Evolutionary conservation across 1,140 invertebrate genomes (phyloP).

Genomic region (Neodiprion virginianus): DNA sequence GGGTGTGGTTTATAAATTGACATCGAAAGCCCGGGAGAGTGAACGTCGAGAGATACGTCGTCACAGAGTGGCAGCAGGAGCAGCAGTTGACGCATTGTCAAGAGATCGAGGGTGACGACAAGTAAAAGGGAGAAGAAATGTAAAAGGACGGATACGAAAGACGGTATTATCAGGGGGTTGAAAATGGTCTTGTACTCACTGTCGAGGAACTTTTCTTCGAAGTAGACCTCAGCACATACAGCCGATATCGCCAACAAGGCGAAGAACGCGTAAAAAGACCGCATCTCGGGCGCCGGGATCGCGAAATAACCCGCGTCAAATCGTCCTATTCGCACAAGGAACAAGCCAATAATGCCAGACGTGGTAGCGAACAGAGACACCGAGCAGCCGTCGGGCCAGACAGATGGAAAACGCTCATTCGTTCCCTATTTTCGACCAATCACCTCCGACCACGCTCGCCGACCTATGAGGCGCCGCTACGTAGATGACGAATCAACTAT

Average conservation of each 20-base stretch:
- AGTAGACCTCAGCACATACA: conserved; percentile 66
- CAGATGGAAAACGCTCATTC: conserved; percentile 68
- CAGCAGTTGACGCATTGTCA: too few species aligned
- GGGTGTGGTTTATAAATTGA: too few species aligned
- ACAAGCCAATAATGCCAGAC: conserved; percentile 42
- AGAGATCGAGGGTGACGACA: background rate
- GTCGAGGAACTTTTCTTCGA: conserved; percentile 78
- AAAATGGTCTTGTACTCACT: conserved; percentile 63
- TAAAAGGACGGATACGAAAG: background rate
- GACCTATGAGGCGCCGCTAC: conserved; percentile 21
- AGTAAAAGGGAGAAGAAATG: background rate
- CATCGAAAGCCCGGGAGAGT: too few species aligned
- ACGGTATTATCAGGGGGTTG: background rate
- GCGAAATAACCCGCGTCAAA: conserved; percentile 59
- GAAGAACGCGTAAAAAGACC: conserved; percentile 58
- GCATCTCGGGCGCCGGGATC: conserved; percentile 62
- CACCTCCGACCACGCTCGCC: conserved; percentile 57
- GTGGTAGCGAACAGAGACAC: conserved; percentile 34
- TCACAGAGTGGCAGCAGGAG: too few species aligned
- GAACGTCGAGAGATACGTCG: too few species aligned
- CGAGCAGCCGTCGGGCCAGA: conserved; percentile 57
- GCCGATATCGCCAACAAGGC: conserved; percentile 61
- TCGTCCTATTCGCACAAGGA: conserved; percentile 35
- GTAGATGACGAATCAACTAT: background rate
- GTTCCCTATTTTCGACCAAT: conserved; percentile 57